A percentile compares a stretch with the other conserved stretches of the same genome.
Conservation (phyloP, 1,140 invertebrate species). For the Papilio aristodemus region DNA sequence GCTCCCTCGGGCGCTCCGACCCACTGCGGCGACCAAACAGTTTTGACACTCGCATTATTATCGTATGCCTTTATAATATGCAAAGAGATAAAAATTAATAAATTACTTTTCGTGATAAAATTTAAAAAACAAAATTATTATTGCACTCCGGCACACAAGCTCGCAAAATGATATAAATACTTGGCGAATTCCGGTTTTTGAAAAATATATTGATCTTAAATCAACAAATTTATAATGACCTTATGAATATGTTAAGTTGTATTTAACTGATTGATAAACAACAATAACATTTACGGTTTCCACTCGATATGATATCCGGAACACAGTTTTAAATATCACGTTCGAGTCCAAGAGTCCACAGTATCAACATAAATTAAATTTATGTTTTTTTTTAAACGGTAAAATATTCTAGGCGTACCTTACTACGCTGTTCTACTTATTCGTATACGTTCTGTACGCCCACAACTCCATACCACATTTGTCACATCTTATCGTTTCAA, state of each 20-base stretch:
- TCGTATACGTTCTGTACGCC: conserved; percentile 15
- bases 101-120: neutral
- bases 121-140: neutral
- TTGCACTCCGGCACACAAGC: conserved; percentile 37
- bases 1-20: conserved; percentile 39
- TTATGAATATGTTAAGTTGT: conserved; percentile 24
- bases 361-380: conserved; percentile 23
- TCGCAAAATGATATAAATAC: conserved; percentile 39
- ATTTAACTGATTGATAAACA: conserved; percentile 23
- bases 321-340: conserved; percentile 26
- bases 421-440: conserved; percentile 29
- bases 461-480: conserved; percentile 40
- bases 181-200: conserved; percentile 43
- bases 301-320: conserved; percentile 22
- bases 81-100: conserved; percentile 9
- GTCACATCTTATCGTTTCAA: conserved; percentile 57
- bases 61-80: neutral
- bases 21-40: conserved; percentile 39
- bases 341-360: conserved; percentile 18
- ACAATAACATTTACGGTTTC: conserved; percentile 32
- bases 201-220: conserved; percentile 28
- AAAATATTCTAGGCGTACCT: conserved; percentile 15
- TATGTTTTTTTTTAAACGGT: conserved; percentile 20
- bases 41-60: conserved; percentile 43
- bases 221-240: conserved; percentile 19